phyloP scores from a whole-genome alignment of 2,113 vertebrate species.

The Mystacornis crossleyi region DNA sequence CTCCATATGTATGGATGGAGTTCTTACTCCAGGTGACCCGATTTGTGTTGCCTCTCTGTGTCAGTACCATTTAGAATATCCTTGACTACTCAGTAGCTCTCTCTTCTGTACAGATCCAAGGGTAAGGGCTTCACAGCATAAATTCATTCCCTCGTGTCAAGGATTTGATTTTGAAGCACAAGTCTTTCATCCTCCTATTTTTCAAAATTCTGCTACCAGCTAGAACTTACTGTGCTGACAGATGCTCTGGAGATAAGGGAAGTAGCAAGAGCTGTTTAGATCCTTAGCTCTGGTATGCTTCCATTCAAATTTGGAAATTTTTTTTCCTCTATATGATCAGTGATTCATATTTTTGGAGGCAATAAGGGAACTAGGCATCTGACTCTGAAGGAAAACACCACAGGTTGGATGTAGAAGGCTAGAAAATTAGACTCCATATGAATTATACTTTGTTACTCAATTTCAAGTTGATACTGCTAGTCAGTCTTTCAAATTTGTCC shows the following conservation, averaged over 20 bases:
- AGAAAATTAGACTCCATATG: rapidly evolving
- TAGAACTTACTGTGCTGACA: background rate
- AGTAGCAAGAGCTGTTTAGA: background rate
- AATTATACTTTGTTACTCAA: background rate
- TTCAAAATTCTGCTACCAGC: background rate
- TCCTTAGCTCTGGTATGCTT: background rate
- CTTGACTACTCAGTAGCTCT: background rate
- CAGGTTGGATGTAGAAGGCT: background rate
- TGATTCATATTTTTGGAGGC: background rate
- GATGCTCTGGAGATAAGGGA: background rate
- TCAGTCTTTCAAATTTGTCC: background rate
- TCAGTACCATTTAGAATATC: background rate
- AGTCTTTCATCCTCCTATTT: background rate
- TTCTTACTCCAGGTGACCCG: background rate
- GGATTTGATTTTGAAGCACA: background rate
- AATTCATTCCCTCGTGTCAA: background rate
- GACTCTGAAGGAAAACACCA: too few species aligned
- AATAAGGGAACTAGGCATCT: background rate
- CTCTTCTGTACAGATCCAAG: background rate
- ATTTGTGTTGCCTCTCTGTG: background rate
- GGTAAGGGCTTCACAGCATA: background rate
- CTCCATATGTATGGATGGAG: background rate
- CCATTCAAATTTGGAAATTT: background rate
- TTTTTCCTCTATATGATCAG: background rate
- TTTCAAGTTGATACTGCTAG: background rate